These are phyloP conservation scores for Drosophila meridiana DNA, from an alignment of 2,888 invertebrate species.

Conservation along the genomic window DNA sequence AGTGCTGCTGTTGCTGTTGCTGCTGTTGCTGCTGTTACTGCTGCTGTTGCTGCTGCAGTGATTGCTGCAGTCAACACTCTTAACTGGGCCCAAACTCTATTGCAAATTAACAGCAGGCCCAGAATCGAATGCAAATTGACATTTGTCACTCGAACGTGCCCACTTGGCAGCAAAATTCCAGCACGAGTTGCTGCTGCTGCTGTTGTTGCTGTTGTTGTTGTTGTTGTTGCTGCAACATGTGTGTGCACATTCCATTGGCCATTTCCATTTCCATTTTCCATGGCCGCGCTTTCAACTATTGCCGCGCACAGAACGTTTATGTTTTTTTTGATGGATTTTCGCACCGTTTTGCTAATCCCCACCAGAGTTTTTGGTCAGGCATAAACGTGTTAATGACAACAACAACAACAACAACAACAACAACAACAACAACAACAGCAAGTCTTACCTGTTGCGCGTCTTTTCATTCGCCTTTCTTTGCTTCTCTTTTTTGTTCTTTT, in stretches of 20 bases:
- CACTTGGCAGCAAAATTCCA: conserved; percentile 45
- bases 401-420: conserved; percentile 10
- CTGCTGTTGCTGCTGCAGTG: conserved; percentile 35
- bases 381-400: conserved; percentile 71
- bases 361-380: conserved; percentile 24
- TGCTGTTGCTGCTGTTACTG: conserved; percentile 16
- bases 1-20: conserved; percentile 43
- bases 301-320: conserved; percentile 42
- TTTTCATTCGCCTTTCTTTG: conserved; percentile 11
- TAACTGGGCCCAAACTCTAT: conserved; percentile 28
- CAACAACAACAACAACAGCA: conserved; percentile 14
- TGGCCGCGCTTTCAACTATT: conserved; percentile 59
- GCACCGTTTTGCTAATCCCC: conserved; percentile 66
- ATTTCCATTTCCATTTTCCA: conserved; percentile 52
- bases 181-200: conserved; percentile 42
- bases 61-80: conserved; percentile 52
- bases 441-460: conserved; percentile 63
- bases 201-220: conserved; percentile 10
- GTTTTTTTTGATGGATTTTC: conserved; percentile 68
- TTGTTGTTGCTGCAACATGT: conserved; percentile 26
- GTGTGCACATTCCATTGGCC: conserved; percentile 48
- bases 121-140: conserved; percentile 76
- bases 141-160: conserved; percentile 74
- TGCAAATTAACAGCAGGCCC: conserved; percentile 61
- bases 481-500: conserved; percentile 66